phyloP scores from a whole-genome alignment of 2,797 vertebrate genomes.

The Heliangelus exortis region DNA sequence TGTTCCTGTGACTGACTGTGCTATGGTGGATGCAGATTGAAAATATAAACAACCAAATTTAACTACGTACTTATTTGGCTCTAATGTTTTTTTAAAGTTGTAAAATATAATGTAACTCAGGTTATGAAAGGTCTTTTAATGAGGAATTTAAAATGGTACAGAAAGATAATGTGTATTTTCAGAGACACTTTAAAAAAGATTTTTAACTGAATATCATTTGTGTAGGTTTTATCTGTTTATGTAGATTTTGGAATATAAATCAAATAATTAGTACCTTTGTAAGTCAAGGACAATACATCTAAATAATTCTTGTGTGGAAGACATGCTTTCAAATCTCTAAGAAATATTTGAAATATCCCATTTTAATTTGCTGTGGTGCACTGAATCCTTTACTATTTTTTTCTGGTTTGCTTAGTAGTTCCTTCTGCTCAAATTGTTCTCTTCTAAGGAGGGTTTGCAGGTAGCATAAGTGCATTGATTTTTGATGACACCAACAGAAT shows the following conservation, averaged over 20 bases:
- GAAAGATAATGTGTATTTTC: neutral
- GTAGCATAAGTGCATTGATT: slow-evolving; percentile 7
- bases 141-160: neutral
- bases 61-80: neutral
- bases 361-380: slow-evolving; percentile 76
- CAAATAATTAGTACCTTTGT: slow-evolving; percentile 1
- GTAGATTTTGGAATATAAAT: slow-evolving; percentile 2
- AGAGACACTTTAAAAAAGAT: neutral
- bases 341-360: slow-evolving; percentile 54
- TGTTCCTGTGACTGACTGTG: neutral
- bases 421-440: slow-evolving; percentile 41
- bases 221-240: neutral
- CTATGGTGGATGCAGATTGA: neutral
- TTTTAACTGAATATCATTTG: neutral
- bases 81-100: neutral
- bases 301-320: slow-evolving; percentile 66
- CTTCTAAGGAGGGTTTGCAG: slow-evolving; percentile 39
- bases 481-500: slow-evolving; percentile 59
- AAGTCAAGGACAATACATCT: slow-evolving; percentile 34
- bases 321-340: slow-evolving; percentile 69
- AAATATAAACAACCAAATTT: neutral
- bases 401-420: slow-evolving; percentile 72
- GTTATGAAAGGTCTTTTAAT: neutral
- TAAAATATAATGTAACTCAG: neutral
- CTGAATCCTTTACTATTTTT: slow-evolving; percentile 70